These are phyloP conservation scores for Ophioninae sp. DNA, from an alignment of 2,888 invertebrate species.

Conservation along the genomic window DNA sequence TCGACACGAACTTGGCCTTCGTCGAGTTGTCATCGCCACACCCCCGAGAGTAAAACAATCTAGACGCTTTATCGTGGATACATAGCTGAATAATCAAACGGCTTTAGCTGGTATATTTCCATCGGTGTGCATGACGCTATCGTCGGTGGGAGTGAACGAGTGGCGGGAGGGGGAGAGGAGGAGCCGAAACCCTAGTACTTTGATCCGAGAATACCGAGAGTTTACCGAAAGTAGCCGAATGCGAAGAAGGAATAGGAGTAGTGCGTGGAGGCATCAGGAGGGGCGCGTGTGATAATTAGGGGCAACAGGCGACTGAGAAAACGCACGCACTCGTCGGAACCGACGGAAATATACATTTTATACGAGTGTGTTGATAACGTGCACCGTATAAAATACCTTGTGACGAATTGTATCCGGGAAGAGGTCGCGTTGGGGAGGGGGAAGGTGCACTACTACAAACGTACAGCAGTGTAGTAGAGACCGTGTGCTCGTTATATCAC, in stretches of 20 bases:
- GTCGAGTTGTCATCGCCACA: background rate
- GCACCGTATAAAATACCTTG: background rate
- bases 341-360: slow-evolving; percentile 8
- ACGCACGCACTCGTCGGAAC: slow-evolving; percentile 33
- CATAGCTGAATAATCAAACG: background rate
- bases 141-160: background rate
- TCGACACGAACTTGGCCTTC: background rate
- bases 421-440: background rate
- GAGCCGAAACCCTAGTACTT: slow-evolving; percentile 38
- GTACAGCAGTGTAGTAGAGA: slow-evolving; percentile 10
- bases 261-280: background rate
- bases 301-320: slow-evolving; percentile 56
- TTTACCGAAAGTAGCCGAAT: slow-evolving; percentile 44
- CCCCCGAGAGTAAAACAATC: background rate
- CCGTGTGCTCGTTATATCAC: slow-evolving; percentile 19
- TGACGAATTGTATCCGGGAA: slow-evolving; percentile 13
- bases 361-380: slow-evolving; percentile 33
- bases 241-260: background rate
- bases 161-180: background rate
- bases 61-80: background rate
- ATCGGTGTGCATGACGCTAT: background rate
- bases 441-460: slow-evolving; percentile 29
- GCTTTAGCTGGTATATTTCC: background rate
- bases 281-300: slow-evolving; percentile 35
- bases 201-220: slow-evolving; percentile 31